Evolutionary conservation across 1,140 invertebrate species (phyloP), one percentile per base, ranked within the genome.

Genomic region (Gonatopus flavifemur): DNA sequence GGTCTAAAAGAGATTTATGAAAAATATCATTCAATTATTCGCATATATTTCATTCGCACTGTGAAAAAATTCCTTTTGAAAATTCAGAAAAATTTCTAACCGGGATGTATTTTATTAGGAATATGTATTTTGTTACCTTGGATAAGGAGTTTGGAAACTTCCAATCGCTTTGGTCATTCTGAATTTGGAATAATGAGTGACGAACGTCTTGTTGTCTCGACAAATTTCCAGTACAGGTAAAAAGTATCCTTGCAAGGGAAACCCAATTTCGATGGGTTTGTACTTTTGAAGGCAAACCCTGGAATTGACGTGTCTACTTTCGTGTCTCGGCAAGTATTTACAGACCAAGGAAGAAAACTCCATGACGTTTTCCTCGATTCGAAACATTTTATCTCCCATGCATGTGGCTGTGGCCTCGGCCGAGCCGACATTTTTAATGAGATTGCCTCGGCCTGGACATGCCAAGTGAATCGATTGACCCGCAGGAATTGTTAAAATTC

Each of bases 221-320:
- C 79, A 81, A 3, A 81, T 52, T 52, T 77, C 67, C 33, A 77
- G 64, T 10, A 75, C 63, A 12, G 61, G 59, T 13, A 77, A 45
- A 19, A 79, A 79, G 1, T 9, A 19, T 1, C 49, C 19, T 0
- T 35, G 18, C 18, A 69, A 15, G 0, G 39, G 8, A 43, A 72
- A 73, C 24, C 72, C 67, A 12, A 73, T 61, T 21, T 64, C 55
- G 6, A 44, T 18, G 1, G 25, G n/a, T 1, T 1, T 48, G 19
- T 55, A 42, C n/a, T 6, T 20, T 12, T 8, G 21, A 2, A 32
- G 6, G 15, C 52, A 59, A 4, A 12, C 9, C 3, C 6, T 9
- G 24, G 24, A n/a, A 3, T 6, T 20, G 3, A 10, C 47, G 12
- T 21, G 15, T n/a, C 37, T 38, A 6, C 54, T 45, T 8, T 28